Evolutionary conservation across 2,888 invertebrate species (phyloP).

Genomic region (Brassicogethes aeneus): DNA sequence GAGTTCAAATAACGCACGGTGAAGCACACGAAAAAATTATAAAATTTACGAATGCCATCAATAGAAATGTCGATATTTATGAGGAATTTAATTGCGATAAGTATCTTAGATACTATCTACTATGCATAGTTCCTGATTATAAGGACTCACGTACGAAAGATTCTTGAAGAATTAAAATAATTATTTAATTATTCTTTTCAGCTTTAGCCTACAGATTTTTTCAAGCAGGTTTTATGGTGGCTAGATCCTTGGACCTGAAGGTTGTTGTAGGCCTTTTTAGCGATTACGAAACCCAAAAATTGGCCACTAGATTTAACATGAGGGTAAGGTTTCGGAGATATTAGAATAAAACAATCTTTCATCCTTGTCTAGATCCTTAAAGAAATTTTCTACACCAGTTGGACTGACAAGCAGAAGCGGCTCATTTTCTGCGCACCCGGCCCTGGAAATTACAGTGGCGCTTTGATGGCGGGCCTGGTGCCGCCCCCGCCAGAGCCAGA

Average conservation of each 20-base stretch:
- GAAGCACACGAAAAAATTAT: slow-evolving; percentile 30
- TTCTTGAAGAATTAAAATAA: not conserved
- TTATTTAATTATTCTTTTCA: no score
- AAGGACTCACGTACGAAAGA: not conserved
- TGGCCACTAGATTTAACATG: slow-evolving; percentile 31
- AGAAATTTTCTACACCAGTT: slow-evolving; percentile 41
- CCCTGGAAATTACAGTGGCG: slow-evolving; percentile 42
- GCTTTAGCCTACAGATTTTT: slow-evolving; percentile 17
- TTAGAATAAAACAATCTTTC: not conserved
- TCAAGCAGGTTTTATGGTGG: slow-evolving; percentile 28
- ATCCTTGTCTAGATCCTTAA: slow-evolving; percentile 19
- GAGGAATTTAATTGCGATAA: slow-evolving; percentile 29
- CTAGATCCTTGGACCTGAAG: slow-evolving; percentile 29
- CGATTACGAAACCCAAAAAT: slow-evolving; percentile 26
- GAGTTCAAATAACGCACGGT: slow-evolving; percentile 30
- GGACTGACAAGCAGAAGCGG: slow-evolving; percentile 35
- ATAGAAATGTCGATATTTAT: slow-evolving; percentile 33
- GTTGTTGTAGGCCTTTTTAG: slow-evolving; percentile 32
- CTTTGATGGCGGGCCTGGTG: slow-evolving; percentile 34
- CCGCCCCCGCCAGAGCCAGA: not conserved
- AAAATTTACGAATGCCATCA: slow-evolving; percentile 27
- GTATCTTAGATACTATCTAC: slow-evolving; percentile 30
- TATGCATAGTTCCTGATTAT: slow-evolving; percentile 23
- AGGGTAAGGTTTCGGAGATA: no score
- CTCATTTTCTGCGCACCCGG: slow-evolving; percentile 45